A percentile compares a stretch with the other conserved stretches of the same genome.
Evolutionary conservation across 2,113 vertebrate species (phyloP).

Genomic region (Pseudopipra pipra): DNA sequence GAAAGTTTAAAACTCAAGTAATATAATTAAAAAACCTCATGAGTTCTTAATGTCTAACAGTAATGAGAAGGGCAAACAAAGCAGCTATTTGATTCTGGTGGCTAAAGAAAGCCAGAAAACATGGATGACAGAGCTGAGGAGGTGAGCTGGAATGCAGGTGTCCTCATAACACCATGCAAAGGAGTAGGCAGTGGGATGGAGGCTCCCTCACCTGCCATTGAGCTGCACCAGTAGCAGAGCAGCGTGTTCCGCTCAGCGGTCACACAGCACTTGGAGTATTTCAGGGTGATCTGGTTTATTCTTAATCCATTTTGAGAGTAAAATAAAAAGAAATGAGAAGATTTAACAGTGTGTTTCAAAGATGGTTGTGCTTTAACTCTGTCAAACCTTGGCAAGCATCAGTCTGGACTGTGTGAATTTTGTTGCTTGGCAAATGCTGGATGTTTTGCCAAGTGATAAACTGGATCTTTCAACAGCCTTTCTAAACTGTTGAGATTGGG

Average conservation of each 20-base stretch:
- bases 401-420: background rate
- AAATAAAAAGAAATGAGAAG: background rate
- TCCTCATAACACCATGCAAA: accelerated
- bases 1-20: background rate
- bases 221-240: too few species aligned
- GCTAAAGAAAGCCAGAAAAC: background rate
- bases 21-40: background rate
- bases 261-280: accelerated
- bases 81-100: background rate
- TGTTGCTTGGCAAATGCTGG: background rate
- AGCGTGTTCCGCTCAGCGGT: too few species aligned
- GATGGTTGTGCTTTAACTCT: background rate
- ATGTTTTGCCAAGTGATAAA: background rate
- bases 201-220: accelerated
- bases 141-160: background rate
- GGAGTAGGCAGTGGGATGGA: accelerated
- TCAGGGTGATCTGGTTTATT: background rate
- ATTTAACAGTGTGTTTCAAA: background rate
- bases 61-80: background rate
- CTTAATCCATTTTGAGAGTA: background rate
- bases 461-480: background rate
- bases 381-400: background rate
- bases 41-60: background rate
- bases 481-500: background rate
- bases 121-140: background rate